A percentile compares a stretch with the other conserved stretches of the same genome.
Conservation (phyloP, 2,888 invertebrate species). For the Acleris emargana region DNA sequence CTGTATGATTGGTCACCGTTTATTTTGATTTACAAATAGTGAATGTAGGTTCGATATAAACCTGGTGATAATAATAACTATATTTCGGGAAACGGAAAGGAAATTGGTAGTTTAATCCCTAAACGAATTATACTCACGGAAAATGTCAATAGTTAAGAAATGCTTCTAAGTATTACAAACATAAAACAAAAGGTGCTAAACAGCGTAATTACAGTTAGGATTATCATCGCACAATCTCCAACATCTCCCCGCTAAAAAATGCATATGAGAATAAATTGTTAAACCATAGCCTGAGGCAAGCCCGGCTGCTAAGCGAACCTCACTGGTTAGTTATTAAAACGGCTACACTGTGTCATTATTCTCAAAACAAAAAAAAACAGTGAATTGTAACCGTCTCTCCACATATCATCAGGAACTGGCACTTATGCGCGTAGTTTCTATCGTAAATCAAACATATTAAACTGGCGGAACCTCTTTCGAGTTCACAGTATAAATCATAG, state of each 20-base stretch:
- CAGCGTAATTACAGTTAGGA: slow-evolving; percentile 19
- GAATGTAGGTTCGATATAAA: too few relatives aligned
- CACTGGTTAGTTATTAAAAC: slow-evolving; percentile 73
- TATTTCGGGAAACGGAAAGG: too few relatives aligned
- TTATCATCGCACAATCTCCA: slow-evolving; percentile 35
- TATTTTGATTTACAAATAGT: too few relatives aligned
- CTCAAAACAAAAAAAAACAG: slow-evolving; percentile 71
- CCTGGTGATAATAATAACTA: too few relatives aligned
- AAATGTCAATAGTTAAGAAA: too few relatives aligned
- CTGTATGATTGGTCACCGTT: too few relatives aligned
- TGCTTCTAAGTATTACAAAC: too few relatives aligned
- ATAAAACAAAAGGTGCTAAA: slow-evolving; percentile 10
- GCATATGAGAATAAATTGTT: slow-evolving; percentile 69
- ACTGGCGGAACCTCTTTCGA: slow-evolving; percentile 82
- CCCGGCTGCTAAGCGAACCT: slow-evolving; percentile 52
- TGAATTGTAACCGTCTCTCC: slow-evolving; percentile 75
- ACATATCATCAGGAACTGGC: slow-evolving; percentile 80
- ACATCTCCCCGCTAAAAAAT: slow-evolving; percentile 49
- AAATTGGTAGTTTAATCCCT: too few relatives aligned
- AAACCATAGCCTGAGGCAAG: slow-evolving; percentile 68
- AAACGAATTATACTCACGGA: too few relatives aligned
- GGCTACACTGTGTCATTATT: slow-evolving; percentile 79
- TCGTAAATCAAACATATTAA: slow-evolving; percentile 84
- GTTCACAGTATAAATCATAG: slow-evolving; percentile 82
- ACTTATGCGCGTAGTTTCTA: slow-evolving; percentile 80